Conservation (phyloP, 2,888 invertebrate species). For the Gastrophysa polygoni region DNA sequence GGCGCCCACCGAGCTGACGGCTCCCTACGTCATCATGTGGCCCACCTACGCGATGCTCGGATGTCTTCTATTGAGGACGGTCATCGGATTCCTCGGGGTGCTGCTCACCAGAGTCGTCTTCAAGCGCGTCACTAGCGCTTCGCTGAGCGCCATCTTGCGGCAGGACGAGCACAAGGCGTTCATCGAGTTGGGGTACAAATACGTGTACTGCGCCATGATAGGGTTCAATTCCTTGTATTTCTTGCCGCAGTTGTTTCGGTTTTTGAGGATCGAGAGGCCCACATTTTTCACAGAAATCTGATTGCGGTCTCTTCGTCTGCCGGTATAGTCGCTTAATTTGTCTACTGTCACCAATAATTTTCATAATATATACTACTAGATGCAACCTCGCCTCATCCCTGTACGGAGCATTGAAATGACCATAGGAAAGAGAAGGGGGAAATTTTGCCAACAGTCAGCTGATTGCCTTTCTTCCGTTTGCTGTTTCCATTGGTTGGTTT, state of each 20-base stretch:
- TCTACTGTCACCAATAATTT: too few relatives aligned
- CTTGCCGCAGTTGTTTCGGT: slow-evolving; percentile 77
- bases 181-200: slow-evolving; percentile 84
- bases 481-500: too few relatives aligned
- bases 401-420: too few relatives aligned
- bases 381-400: too few relatives aligned
- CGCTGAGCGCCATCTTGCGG: slow-evolving; percentile 72
- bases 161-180: slow-evolving; percentile 74
- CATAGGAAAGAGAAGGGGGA: too few relatives aligned
- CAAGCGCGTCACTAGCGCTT: slow-evolving; percentile 72
- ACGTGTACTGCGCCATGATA: slow-evolving; percentile 78
- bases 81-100: slow-evolving; percentile 77
- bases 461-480: too few relatives aligned
- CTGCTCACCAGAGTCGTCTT: slow-evolving; percentile 70
- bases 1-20: slow-evolving; percentile 62
- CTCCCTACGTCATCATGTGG: slow-evolving; percentile 79
- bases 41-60: slow-evolving; percentile 77
- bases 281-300: slow-evolving; percentile 84
- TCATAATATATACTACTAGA: too few relatives aligned
- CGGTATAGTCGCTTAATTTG: too few relatives aligned
- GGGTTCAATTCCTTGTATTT: slow-evolving; percentile 80
- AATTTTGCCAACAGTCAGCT: too few relatives aligned
- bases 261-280: slow-evolving; percentile 78
- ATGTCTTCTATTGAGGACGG: slow-evolving; percentile 69
- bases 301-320: too few relatives aligned